These are phyloP conservation scores for Helicoverpa zea DNA, from an alignment of 1,140 invertebrate genomes.

Conservation along the genomic window DNA sequence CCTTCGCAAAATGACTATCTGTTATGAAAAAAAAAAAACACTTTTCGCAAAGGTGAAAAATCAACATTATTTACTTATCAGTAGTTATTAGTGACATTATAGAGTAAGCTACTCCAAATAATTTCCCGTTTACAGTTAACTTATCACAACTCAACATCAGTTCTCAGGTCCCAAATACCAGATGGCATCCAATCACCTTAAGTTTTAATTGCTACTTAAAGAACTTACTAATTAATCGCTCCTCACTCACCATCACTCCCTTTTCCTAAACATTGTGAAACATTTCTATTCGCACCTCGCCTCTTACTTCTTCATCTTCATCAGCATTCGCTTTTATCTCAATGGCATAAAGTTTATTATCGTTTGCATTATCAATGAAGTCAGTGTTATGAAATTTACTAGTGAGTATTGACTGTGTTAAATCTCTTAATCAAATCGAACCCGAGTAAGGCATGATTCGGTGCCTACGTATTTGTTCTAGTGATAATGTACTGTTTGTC, in stretches of 20 bases:
- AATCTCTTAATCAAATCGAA: slow-evolving; percentile 51
- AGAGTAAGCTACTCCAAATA: too few species aligned
- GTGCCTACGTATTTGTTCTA: slow-evolving; percentile 36
- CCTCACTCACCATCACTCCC: slow-evolving; percentile 33
- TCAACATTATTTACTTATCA: too few species aligned
- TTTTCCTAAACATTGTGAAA: slow-evolving; percentile 51
- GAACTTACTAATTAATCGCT: slow-evolving; percentile 46
- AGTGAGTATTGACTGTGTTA: slow-evolving; percentile 47
- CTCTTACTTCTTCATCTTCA: slow-evolving; percentile 8
- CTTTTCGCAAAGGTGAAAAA: too few species aligned
- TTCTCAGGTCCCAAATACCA: slow-evolving; percentile 24
- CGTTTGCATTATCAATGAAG: slow-evolving; percentile 12
- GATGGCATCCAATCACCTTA: slow-evolving; percentile 22
- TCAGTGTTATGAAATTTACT: slow-evolving; percentile 49
- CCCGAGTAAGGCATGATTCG: slow-evolving; percentile 44
- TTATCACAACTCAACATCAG: slow-evolving; percentile 34
- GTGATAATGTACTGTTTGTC: slow-evolving; percentile 30
- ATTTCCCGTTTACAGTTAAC: slow-evolving; percentile 18
- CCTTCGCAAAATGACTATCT: not conserved
- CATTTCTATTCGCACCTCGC: slow-evolving; percentile 45
- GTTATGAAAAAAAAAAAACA: too few species aligned
- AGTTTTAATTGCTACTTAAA: slow-evolving; percentile 45
- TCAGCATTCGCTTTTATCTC: slow-evolving; percentile 16
- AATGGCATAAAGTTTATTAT: slow-evolving; percentile 27
- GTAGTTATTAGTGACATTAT: too few species aligned